phyloP scores from a whole-genome alignment of 2,797 vertebrate genomes.

The Megalops cyprinoides region DNA sequence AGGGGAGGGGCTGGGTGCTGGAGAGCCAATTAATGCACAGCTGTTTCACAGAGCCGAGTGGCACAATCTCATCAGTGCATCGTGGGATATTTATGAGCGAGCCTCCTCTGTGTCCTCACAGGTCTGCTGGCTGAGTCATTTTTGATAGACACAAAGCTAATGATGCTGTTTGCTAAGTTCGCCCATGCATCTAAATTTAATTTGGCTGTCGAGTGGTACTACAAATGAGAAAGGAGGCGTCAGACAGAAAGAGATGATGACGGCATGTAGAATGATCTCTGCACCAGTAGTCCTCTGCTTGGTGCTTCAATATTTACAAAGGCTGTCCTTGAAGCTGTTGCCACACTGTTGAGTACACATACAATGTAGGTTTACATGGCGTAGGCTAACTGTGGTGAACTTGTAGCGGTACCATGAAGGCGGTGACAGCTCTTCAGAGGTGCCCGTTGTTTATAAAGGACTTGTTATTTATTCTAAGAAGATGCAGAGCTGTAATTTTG shows the following conservation, averaged over 20 bases:
- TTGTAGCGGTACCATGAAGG: no score
- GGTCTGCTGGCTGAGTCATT: background rate
- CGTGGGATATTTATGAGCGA: background rate
- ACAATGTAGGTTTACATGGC: background rate
- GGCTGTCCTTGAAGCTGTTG: background rate
- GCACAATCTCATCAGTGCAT: background rate
- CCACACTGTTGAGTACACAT: background rate
- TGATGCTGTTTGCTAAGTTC: background rate
- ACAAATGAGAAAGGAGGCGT: background rate
- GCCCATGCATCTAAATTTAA: background rate
- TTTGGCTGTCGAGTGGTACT: background rate
- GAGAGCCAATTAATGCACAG: background rate
- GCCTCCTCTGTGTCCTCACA: background rate
- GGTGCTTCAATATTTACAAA: no score
- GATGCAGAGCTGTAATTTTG: no score
- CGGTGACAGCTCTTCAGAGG: no score
- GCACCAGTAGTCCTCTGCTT: no score
- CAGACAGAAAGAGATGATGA: background rate
- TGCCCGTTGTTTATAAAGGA: no score
- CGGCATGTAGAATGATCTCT: background rate
- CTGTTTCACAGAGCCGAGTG: background rate
- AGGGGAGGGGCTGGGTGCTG: background rate
- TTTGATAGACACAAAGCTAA: conserved; percentile 1
- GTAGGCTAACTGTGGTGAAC: no score
- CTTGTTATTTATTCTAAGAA: no score